Evolutionary conservation across 2,888 invertebrate genomes (phyloP).

Genomic region (Heterodera filipjevi): DNA sequence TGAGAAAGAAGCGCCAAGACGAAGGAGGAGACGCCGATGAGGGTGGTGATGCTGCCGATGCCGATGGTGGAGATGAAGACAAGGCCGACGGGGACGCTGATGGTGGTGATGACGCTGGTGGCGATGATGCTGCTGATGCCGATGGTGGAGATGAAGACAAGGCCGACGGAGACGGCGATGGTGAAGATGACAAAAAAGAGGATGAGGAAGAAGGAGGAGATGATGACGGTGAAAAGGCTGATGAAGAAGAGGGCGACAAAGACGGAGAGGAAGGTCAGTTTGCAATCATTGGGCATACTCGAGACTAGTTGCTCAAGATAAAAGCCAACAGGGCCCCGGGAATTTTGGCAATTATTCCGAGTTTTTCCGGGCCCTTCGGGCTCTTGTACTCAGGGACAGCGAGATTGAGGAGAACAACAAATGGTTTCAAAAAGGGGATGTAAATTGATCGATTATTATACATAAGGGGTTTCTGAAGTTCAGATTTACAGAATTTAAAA

Average conservation of each 20-base stretch:
- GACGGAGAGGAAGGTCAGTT: not conserved
- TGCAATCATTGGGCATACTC: too few species aligned
- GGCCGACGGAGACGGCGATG: not conserved
- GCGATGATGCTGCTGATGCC: not conserved
- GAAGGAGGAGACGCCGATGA: not conserved
- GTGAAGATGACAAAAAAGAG: not conserved
- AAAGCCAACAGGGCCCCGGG: too few species aligned
- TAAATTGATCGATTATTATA: too few species aligned
- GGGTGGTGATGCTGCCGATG: not conserved
- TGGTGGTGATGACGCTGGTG: not conserved
- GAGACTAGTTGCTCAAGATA: too few species aligned
- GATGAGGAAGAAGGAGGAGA: not conserved
- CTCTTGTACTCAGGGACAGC: too few species aligned
- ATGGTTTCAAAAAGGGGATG: too few species aligned
- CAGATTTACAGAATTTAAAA: too few species aligned
- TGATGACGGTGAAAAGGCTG: not conserved
- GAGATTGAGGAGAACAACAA: too few species aligned
- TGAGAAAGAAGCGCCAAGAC: conserved; percentile 2
- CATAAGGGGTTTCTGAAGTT: too few species aligned
- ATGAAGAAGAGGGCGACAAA: not conserved
- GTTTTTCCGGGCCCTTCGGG: too few species aligned
- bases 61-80: not conserved
- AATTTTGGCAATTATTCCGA: too few species aligned
- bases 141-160: not conserved
- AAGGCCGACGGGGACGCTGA: not conserved